These are phyloP conservation scores for Globia sparganii DNA, from an alignment of 2,888 invertebrate genomes.

Conservation along the genomic window DNA sequence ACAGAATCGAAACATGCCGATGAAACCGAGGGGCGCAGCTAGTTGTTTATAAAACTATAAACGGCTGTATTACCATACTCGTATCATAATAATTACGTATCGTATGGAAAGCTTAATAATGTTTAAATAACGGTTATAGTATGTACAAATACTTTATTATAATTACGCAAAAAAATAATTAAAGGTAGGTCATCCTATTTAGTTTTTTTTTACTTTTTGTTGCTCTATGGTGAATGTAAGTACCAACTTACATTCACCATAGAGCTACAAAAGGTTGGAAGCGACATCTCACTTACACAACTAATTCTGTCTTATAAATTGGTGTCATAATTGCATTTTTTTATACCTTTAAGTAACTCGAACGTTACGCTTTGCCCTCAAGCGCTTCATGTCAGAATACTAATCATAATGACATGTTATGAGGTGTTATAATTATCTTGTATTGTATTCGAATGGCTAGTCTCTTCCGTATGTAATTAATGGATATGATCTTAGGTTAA, in stretches of 20 bases:
- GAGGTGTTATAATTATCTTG: constrained; percentile 37
- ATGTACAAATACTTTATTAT: background rate
- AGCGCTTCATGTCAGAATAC: constrained; percentile 39
- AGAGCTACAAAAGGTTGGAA: constrained; percentile 28
- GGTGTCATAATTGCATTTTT: constrained; percentile 5
- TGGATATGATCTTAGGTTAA: background rate
- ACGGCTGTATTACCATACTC: background rate
- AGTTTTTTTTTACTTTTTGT: too few species aligned
- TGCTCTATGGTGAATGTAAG: too few species aligned
- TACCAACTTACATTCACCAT: constrained; percentile 3
- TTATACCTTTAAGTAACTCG: background rate
- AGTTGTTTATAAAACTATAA: background rate
- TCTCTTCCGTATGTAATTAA: background rate
- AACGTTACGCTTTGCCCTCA: constrained; percentile 24
- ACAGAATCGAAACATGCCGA: background rate
- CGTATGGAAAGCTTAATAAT: constrained; percentile 13
- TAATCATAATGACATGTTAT: constrained; percentile 31
- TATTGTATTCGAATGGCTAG: constrained; percentile 20
- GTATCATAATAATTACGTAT: background rate
- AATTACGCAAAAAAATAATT: constrained; percentile 17
- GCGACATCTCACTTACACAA: background rate
- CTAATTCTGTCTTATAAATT: background rate
- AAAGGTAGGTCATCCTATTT: constrained; percentile 14
- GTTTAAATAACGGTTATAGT: constrained; percentile 24
- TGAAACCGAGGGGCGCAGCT: background rate